phyloP scores from a whole-genome alignment of 2,888 invertebrate genomes.

The Heliconius erato region DNA sequence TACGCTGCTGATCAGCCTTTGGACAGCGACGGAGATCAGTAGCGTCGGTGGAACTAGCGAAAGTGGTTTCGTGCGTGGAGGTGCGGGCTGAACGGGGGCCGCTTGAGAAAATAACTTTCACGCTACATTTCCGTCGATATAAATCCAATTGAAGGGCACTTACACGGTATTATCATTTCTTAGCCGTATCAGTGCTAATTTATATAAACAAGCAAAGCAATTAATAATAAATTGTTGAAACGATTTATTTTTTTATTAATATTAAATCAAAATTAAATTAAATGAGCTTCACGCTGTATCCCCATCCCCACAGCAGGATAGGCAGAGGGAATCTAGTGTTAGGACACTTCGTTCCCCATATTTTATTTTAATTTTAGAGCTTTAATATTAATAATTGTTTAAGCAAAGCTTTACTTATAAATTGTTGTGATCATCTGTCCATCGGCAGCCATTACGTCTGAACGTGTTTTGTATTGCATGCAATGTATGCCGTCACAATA shows the following conservation, averaged over 20 bases:
- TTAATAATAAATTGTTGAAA: constrained; percentile 18
- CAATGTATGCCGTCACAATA: constrained; percentile 20
- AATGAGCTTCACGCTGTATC: too few relatives aligned
- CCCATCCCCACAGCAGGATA: too few relatives aligned
- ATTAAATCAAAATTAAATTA: too few relatives aligned
- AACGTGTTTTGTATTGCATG: constrained; percentile 13
- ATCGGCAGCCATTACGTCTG: constrained; percentile 21
- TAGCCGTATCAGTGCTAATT: constrained; percentile 32
- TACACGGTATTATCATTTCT: constrained; percentile 37
- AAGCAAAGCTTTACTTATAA: not conserved
- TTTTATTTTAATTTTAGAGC: too few relatives aligned
- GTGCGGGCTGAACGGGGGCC: constrained; percentile 63
- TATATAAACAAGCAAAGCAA: constrained; percentile 18
- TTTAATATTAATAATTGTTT: not conserved
- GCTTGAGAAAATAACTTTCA: constrained; percentile 84
- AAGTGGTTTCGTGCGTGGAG: constrained; percentile 78
- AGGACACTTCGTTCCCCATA: too few relatives aligned
- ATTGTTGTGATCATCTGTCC: not conserved
- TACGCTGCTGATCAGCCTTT: constrained; percentile 55
- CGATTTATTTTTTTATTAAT: too few relatives aligned
- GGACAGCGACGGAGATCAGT: constrained; percentile 63
- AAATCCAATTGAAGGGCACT: constrained; percentile 66
- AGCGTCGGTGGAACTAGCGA: constrained; percentile 71
- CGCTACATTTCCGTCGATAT: constrained; percentile 78
- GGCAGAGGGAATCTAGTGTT: too few relatives aligned